These are phyloP conservation scores for Fulmarus glacialis DNA, from an alignment of 2,113 vertebrate genomes.

Conservation along the genomic window DNA sequence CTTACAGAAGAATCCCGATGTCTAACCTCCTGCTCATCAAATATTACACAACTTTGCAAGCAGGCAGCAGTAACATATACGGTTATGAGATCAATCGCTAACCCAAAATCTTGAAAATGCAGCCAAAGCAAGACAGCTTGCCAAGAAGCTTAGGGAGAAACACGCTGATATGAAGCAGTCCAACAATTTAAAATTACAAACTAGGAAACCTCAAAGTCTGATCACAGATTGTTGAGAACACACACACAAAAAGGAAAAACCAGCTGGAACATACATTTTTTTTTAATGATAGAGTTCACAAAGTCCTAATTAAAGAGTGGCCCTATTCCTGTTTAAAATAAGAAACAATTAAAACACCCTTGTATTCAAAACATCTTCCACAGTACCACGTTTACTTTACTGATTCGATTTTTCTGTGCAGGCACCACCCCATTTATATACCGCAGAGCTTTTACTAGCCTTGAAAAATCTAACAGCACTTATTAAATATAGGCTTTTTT, in stretches of 20 bases:
- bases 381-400: neutral
- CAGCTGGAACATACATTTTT: neutral
- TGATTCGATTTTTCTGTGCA: neutral
- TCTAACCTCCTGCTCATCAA: neutral
- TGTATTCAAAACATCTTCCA: neutral
- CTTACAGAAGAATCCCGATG: neutral
- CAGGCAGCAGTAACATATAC: neutral
- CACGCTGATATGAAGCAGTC: neutral
- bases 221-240: slow-evolving; percentile 34
- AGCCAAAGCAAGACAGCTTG: slow-evolving; percentile 13
- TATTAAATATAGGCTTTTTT: neutral
- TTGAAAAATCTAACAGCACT: neutral
- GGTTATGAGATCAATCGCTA: neutral
- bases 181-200: slow-evolving; percentile 32
- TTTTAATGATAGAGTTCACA: neutral
- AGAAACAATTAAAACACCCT: neutral
- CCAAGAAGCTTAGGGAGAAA: slow-evolving; percentile 16
- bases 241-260: neutral
- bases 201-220: neutral
- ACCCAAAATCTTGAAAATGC: neutral
- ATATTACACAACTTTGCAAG: neutral
- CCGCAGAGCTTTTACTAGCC: neutral
- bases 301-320: neutral
- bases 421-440: neutral
- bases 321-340: slow-evolving; percentile 3